Base-by-base conservation (phyloP, 2,797 vertebrate species). In the Sebastes oblongus region DNA sequence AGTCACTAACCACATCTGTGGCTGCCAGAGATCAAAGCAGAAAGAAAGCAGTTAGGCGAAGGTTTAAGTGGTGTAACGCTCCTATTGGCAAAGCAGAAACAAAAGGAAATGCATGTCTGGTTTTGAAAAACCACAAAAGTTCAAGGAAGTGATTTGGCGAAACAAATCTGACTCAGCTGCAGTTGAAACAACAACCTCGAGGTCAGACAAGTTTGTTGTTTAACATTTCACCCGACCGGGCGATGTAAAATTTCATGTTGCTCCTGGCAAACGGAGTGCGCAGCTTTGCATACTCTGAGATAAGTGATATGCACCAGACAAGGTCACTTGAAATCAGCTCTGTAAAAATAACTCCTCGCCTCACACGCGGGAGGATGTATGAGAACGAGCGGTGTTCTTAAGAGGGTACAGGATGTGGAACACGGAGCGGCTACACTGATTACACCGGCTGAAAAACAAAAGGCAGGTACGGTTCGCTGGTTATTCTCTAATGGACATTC, bases 1-100 rank as follows among this genome's bases (percentile, higher is more conserved):
- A 93, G 78, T 91, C 87, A 88, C 80, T 27, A 50, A 82, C 84
- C 90, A 90, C 90, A 89, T 90, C 86, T 85, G 83, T 78, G 80
- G n/a, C 54, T 55, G 70, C 55, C 62, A 22, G 22, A 79, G 85
- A 91, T 86, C 84, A 90, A 91, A 91, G 84, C 66, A 1, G 50
- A 54, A 25, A 58, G 64, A 82, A 58, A 79, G 67, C 30, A 86
- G 76, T 74, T 80, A 66, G 65, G 56, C 72, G 18, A 62, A 73
- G 74, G 81, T 85, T 83, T 80, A 79, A 82, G 73, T 62, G 66
- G 65, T 72, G 55, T 67, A 75, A 78, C 25, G 65, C 50, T 32
- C 77, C 73, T 20, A 56, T 54, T 65, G 80, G 71, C 24, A 18
- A 59, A 64, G 66, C 61, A 73, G 75, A 86, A 80, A 86, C 74